Base-by-base conservation (phyloP, 2,888 invertebrate genomes). In the Eudasyphora cyanicolor region DNA sequence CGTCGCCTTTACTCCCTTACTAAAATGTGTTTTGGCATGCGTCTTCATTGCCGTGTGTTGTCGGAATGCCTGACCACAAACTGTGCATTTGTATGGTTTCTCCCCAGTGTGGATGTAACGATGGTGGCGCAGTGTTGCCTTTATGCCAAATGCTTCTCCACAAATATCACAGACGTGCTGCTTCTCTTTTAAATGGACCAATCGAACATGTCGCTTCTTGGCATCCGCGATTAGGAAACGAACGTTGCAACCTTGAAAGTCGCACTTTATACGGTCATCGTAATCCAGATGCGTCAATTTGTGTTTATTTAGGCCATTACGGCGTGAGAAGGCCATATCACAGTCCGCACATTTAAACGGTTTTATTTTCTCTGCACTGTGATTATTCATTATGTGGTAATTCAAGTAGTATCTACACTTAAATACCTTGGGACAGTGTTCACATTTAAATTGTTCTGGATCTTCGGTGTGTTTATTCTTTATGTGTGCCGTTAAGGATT, bases 51-150 rank as follows among this genome's bases (percentile, higher is more conserved):
- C 83, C 0, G 85, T 86, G 7, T 79, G 79, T 35, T 86, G 86
- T 0, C 86, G 80, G 54, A 86, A 86, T 4, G 74, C 85, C 29
- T 86, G 85, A 5, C 83, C 85, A 54, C 86, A 86, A 51, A 85
- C 73, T 42, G 81, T 84, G 24, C 86, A 86, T 21, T 84, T 79
- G 49, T 86, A 86, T 6, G 86, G 86, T 64, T 86, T 86, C 64
- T 86, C 86, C 0, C 86, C 86, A 10, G 86, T 86, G 38, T 86
- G 86, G 32, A 83, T 83, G n/a, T 85, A 86, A n/a, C 82, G 78
- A 62, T 86, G 86, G 82, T 86, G 86, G 2, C 86, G 82, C 2
- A 86, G 29, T 10, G 86, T 86, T 42, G 85, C 85, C 54, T 81
- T 81, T 7, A 83, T 85, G 6, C 85, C 85, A 78, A 86, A 86